Evolutionary conservation across 2,797 vertebrate species (phyloP).

Genomic region (Clarias laeviceps): DNA sequence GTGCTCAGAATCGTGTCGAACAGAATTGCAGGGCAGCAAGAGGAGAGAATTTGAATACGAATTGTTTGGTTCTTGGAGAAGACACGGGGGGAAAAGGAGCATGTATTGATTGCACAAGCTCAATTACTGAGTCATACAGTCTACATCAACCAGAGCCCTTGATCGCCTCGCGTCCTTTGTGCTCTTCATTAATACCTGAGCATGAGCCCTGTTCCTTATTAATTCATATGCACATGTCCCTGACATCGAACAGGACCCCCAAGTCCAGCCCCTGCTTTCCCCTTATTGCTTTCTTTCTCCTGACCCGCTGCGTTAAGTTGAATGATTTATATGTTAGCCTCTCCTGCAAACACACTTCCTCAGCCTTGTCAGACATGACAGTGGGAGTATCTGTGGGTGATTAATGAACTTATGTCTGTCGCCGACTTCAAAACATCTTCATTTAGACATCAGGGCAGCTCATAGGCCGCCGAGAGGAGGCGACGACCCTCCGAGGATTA

Average conservation of each 20-base stretch:
- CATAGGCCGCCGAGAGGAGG: constrained; percentile 41
- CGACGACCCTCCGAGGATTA: constrained; percentile 48
- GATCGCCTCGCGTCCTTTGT: constrained; percentile 55
- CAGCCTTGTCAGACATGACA: constrained; percentile 54
- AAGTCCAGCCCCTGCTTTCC: constrained; percentile 42
- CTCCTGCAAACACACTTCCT: constrained; percentile 58
- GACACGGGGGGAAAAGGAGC: constrained; percentile 2
- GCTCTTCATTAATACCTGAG: constrained; percentile 59
- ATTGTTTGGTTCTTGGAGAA: constrained; percentile 23
- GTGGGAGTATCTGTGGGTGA: constrained; percentile 59
- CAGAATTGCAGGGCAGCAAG: constrained; percentile 29
- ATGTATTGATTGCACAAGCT: constrained; percentile 60
- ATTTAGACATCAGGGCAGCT: constrained; percentile 45
- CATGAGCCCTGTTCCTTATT: constrained; percentile 60
- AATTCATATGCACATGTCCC: constrained; percentile 59
- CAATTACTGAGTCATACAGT: constrained; percentile 54
- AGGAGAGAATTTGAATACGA: constrained; percentile 40
- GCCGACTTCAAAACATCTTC: constrained; percentile 57
- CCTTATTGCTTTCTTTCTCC: constrained; percentile 55
- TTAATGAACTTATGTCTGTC: constrained; percentile 62
- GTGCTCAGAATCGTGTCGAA: constrained; percentile 23
- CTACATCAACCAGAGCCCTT: constrained; percentile 52
- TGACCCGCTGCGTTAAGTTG: constrained; percentile 62
- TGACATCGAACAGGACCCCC: constrained; percentile 50
- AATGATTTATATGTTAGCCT: constrained; percentile 60